A percentile compares a stretch with the other conserved stretches of the same genome.
These are phyloP conservation scores for Corythucha ciliata DNA, from an alignment of 2,888 invertebrate genomes.

Conservation along the genomic window DNA sequence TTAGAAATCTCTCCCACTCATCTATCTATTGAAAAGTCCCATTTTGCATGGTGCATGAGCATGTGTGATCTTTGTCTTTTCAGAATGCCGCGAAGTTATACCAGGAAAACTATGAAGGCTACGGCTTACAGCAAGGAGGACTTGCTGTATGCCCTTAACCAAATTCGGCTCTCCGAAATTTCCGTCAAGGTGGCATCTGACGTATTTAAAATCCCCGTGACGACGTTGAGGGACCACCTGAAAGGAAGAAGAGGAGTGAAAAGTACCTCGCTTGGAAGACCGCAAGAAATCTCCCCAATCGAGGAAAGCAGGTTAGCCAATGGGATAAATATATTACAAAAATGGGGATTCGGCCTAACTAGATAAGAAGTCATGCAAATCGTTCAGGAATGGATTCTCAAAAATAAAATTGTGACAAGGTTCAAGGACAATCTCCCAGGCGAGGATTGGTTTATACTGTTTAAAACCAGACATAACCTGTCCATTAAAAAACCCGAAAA, in stretches of 20 bases:
- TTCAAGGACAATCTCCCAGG: constrained; percentile 38
- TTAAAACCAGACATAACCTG: constrained; percentile 37
- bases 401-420: constrained; percentile 35
- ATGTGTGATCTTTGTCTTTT: no score
- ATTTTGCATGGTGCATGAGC: constrained; percentile 4
- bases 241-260: constrained; percentile 33
- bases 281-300: constrained; percentile 33
- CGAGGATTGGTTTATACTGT: constrained; percentile 37
- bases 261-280: constrained; percentile 33
- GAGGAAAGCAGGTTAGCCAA: constrained; percentile 35
- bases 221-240: constrained; percentile 31
- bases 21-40: no score
- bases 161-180: constrained; percentile 25
- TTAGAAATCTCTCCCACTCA: no score
- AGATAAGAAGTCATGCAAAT: constrained; percentile 37
- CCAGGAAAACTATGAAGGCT: constrained; percentile 20
- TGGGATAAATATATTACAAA: constrained; percentile 37
- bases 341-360: constrained; percentile 39
- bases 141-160: constrained; percentile 27
- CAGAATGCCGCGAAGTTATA: constrained; percentile 22
- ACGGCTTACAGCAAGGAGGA: constrained; percentile 22
- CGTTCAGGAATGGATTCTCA: constrained; percentile 36
- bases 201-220: constrained; percentile 29
- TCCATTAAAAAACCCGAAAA: constrained; percentile 40
- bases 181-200: constrained; percentile 24